Evolutionary conservation across 2,113 vertebrate species (phyloP).

Genomic region (Kryptolebias marmoratus): DNA sequence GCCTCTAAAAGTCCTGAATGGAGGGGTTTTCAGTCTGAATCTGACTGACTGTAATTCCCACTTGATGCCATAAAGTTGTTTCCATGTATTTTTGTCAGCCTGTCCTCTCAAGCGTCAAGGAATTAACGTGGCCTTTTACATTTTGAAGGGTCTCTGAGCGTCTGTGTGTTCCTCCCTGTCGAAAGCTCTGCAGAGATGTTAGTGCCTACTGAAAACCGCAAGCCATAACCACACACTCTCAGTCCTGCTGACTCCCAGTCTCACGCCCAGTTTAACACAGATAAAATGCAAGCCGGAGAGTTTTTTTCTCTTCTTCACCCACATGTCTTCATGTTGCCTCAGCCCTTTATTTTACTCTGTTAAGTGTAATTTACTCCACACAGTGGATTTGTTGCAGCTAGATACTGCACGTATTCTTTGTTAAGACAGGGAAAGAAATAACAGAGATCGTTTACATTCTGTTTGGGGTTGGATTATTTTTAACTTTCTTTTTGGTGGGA

Average conservation of each 20-base stretch:
- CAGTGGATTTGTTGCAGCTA: not conserved
- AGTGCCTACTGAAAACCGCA: slow-evolving; percentile 61
- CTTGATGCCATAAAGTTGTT: slow-evolving; percentile 18
- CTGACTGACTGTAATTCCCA: slow-evolving; percentile 23
- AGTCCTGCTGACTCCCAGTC: slow-evolving; percentile 53
- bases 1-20: no score
- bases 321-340: slow-evolving; percentile 33
- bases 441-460: slow-evolving; percentile 31
- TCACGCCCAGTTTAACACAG: slow-evolving; percentile 71
- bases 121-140: slow-evolving; percentile 23
- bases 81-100: slow-evolving; percentile 6
- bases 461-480: slow-evolving; percentile 22
- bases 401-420: slow-evolving; percentile 11
- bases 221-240: slow-evolving; percentile 60
- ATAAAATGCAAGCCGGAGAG: slow-evolving; percentile 25
- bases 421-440: slow-evolving; percentile 41
- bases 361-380: slow-evolving; percentile 31
- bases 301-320: not conserved
- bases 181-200: slow-evolving; percentile 45
- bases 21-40: slow-evolving; percentile 23
- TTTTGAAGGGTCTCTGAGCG: slow-evolving; percentile 40
- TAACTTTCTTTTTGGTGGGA: slow-evolving; percentile 21
- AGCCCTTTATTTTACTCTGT: slow-evolving; percentile 25
- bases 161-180: slow-evolving; percentile 35
- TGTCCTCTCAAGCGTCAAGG: slow-evolving; percentile 14